A percentile compares a stretch with the other conserved stretches of the same genome.
phyloP scores from a whole-genome alignment of 1,140 invertebrate species.

The Neelides sp. region DNA sequence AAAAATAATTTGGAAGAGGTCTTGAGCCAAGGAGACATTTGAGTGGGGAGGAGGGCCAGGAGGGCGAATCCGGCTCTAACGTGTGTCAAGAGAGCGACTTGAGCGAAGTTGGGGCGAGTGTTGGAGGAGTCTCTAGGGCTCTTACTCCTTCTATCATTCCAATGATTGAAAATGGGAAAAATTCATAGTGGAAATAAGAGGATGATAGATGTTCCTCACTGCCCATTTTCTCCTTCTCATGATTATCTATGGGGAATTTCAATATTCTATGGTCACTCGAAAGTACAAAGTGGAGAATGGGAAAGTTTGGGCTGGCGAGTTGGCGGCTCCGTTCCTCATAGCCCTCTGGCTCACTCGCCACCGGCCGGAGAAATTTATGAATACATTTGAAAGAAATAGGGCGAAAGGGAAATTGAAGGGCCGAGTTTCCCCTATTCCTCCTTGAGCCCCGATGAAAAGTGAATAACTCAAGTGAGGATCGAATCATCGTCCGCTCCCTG shows the following conservation, averaged over 20 bases:
- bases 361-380: conserved; percentile 24
- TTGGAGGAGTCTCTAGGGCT: conserved; percentile 19
- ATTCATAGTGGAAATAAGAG: conserved; percentile 11
- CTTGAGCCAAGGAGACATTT: not conserved
- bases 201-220: too few species aligned
- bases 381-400: conserved; percentile 21
- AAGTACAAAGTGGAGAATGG: not conserved
- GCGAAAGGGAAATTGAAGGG: not conserved
- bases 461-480: conserved; percentile 11
- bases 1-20: not conserved
- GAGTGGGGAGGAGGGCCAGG: not conserved
- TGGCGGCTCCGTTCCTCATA: not conserved
- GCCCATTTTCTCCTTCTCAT: too few species aligned
- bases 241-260: conserved; percentile 28
- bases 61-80: conserved; percentile 15
- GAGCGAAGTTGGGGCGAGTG: conserved; percentile 1
- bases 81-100: conserved; percentile 19
- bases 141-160: too few species aligned
- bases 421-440: not conserved
- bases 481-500: too few species aligned
- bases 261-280: conserved; percentile 25
- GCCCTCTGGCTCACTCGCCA: conserved; percentile 9
- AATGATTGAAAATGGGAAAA: conserved; percentile 26
- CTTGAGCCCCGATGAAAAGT: conserved; percentile 8
- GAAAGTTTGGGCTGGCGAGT: not conserved